phyloP scores from a whole-genome alignment of 2,797 vertebrate species.

The Champsocephalus gunnari region DNA sequence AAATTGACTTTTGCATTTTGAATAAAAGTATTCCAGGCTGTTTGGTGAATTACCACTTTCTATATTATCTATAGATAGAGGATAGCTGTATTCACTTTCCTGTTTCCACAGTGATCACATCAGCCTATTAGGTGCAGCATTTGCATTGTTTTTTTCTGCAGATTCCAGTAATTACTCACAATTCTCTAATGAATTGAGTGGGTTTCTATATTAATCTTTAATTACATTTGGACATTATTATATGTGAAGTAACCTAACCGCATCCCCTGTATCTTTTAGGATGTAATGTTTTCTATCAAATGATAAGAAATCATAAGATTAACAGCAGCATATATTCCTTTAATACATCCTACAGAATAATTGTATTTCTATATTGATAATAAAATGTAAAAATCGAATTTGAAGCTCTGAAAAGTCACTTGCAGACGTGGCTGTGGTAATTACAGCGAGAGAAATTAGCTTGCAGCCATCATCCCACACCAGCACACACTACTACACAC shows the following conservation, averaged over 20 bases:
- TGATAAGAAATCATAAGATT: neutral
- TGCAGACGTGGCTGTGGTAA: neutral
- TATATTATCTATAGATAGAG: neutral
- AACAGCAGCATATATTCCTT: neutral
- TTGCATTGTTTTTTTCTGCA: too few relatives aligned
- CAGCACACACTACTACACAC: too few relatives aligned
- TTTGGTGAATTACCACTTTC: too few relatives aligned
- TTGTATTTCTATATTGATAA: neutral
- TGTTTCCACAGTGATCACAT: neutral
- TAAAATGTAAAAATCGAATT: neutral
- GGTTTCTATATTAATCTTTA: neutral
- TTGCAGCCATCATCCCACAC: neutral
- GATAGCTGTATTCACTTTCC: constrained; percentile 6
- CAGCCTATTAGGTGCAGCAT: too few relatives aligned
- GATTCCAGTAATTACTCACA: too few relatives aligned
- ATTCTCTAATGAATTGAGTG: too few relatives aligned
- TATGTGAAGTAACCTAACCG: neutral
- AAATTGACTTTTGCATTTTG: too few relatives aligned
- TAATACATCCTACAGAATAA: neutral
- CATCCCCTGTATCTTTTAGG: neutral
- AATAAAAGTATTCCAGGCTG: too few relatives aligned
- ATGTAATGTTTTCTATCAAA: neutral
- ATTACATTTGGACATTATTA: neutral
- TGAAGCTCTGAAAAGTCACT: neutral
- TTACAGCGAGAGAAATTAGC: neutral